Evolutionary conservation across 1,140 invertebrate genomes (phyloP).

Genomic region (Venturia canescens): DNA sequence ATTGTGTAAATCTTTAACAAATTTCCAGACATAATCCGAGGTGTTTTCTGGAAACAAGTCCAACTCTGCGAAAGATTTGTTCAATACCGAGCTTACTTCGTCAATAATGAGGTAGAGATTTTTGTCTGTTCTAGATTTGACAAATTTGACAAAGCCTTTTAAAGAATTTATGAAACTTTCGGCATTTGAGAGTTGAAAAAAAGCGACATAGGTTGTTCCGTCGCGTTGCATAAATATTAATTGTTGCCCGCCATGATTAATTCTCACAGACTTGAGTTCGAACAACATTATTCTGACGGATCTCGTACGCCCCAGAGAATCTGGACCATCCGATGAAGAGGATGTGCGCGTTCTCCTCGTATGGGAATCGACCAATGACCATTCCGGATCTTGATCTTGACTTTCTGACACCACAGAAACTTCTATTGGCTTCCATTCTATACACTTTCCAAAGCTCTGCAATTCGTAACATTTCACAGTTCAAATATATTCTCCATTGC

Average conservation of each 20-base stretch:
- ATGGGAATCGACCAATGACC: conserved; percentile 87
- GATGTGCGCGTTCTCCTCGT: conserved; percentile 76
- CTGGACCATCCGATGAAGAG: conserved; percentile 74
- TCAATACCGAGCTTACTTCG: conserved; percentile 81
- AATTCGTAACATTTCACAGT: conserved; percentile 40
- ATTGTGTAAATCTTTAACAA: conserved; percentile 84
- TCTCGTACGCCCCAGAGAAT: conserved; percentile 77
- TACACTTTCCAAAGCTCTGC: conserved; percentile 78
- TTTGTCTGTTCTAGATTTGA: conserved; percentile 83
- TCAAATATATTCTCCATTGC: conserved; percentile 36
- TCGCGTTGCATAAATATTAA: conserved; percentile 85
- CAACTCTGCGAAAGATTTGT: conserved; percentile 90
- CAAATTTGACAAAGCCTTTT: conserved; percentile 80
- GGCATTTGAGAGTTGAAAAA: conserved; percentile 91
- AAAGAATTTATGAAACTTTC: conserved; percentile 85
- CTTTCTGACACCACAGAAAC: conserved; percentile 84
- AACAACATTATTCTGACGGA: conserved; percentile 82
- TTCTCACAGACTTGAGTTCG: conserved; percentile 82
- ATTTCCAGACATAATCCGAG: conserved; percentile 82
- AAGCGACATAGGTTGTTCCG: conserved; percentile 85
- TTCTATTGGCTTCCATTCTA: conserved; percentile 89
- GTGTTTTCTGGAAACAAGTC: conserved; percentile 86
- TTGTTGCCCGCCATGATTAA: conserved; percentile 82
- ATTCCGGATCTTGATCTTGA: conserved; percentile 87
- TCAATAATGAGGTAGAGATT: conserved; percentile 83